These are phyloP conservation scores for Gephyroberyx darwinii DNA, from an alignment of 2,797 vertebrate genomes.

Conservation along the genomic window DNA sequence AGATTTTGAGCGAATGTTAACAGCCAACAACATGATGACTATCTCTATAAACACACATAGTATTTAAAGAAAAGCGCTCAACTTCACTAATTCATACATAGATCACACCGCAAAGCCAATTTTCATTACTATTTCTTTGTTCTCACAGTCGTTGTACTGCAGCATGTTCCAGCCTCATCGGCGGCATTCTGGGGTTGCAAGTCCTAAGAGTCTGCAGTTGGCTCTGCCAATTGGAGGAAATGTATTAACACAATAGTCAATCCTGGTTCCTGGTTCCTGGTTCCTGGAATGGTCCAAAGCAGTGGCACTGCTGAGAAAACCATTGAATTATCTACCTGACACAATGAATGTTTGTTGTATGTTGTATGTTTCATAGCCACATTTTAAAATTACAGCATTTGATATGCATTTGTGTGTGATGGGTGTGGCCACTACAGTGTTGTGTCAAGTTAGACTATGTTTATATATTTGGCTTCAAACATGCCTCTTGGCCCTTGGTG, in stretches of 20 bases:
- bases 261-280: neutral
- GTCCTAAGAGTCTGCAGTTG: neutral
- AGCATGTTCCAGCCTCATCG: neutral
- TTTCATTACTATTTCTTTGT: conserved; percentile 11
- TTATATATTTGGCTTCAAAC: neutral
- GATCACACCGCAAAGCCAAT: neutral
- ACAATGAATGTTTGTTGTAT: too few species aligned
- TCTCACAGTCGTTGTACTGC: neutral
- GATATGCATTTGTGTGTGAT: neutral
- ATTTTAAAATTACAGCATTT: neutral
- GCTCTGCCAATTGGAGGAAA: neutral
- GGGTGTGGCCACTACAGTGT: neutral
- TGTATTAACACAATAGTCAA: neutral
- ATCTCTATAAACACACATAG: too few species aligned
- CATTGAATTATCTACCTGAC: neutral
- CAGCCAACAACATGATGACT: too few species aligned
- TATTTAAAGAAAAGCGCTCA: too few species aligned
- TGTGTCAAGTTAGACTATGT: neutral
- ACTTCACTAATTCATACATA: neutral
- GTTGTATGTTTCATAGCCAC: neutral
- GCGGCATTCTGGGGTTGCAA: neutral
- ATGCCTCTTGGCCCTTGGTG: neutral
- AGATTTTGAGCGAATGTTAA: too few species aligned
- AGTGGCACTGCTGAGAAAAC: neutral
- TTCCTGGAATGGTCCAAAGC: neutral